These are phyloP conservation scores for Euura lappo DNA, from an alignment of 1,140 invertebrate genomes.

Conservation along the genomic window DNA sequence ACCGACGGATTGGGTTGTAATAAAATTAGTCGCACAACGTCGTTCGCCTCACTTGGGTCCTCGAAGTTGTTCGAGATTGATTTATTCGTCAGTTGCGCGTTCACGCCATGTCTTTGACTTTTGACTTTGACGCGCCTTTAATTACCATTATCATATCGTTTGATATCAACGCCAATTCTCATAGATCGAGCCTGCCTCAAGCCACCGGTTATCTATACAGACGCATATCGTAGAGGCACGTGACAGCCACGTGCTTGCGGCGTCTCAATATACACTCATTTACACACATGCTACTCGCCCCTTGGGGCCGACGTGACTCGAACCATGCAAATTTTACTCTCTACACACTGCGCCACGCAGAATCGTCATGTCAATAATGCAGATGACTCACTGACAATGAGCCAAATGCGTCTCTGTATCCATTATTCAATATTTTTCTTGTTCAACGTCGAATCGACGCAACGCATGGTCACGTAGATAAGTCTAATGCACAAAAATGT, in stretches of 20 bases:
- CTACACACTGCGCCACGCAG: too few species aligned
- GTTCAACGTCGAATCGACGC: too few species aligned
- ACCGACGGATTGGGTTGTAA: neutral
- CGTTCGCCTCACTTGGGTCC: neutral
- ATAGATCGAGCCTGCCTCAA: neutral
- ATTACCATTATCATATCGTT: neutral
- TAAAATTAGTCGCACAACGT: neutral
- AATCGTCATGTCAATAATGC: too few species aligned
- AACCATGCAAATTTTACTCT: too few species aligned
- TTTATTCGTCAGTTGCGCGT: neutral
- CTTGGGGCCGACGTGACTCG: too few species aligned
- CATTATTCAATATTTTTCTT: too few species aligned
- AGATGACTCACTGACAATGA: too few species aligned
- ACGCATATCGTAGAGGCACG: neutral
- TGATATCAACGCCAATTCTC: neutral
- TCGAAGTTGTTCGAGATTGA: neutral
- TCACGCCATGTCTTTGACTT: neutral
- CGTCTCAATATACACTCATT: neutral
- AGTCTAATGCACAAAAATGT: too few species aligned
- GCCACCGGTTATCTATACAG: neutral
- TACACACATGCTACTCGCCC: too few species aligned
- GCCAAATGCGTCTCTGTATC: too few species aligned
- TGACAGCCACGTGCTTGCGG: neutral
- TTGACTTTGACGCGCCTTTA: neutral
- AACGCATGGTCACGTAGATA: too few species aligned